Evolutionary conservation across 2,797 vertebrate species (phyloP).

Genomic region (Chromobotia macracanthus): DNA sequence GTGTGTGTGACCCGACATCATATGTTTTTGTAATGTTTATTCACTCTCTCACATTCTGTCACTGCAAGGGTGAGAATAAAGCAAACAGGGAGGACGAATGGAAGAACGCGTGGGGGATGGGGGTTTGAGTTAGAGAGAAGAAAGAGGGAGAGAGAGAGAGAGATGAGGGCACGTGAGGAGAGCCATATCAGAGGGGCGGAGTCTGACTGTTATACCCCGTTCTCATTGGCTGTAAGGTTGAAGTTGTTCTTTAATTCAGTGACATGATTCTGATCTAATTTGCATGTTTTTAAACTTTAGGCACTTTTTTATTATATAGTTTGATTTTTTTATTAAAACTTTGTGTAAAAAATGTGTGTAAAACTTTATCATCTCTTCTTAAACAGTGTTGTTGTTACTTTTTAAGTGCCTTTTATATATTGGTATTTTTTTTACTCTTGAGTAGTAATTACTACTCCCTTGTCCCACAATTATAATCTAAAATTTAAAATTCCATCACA

Average conservation of each 20-base stretch:
- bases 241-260: constrained; percentile 31
- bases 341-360: neutral
- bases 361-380: neutral
- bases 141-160: constrained; percentile 33
- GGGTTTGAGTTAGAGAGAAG: constrained; percentile 23
- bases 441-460: no score
- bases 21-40: constrained; percentile 37
- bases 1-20: constrained; percentile 21
- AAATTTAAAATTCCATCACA: neutral
- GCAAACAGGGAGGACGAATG: constrained; percentile 48
- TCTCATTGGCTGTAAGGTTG: constrained; percentile 49
- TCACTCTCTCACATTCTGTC: constrained; percentile 36
- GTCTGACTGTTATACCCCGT: neutral
- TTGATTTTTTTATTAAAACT: constrained; percentile 1
- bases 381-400: neutral
- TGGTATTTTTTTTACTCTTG: neutral
- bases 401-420: no score
- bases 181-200: constrained; percentile 40
- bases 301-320: neutral
- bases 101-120: constrained; percentile 13
- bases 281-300: constrained; percentile 19
- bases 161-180: constrained; percentile 53
- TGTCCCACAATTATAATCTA: no score
- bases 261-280: constrained; percentile 9
- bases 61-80: constrained; percentile 56